Evolutionary conservation across 1,140 invertebrate genomes (phyloP), one percentile per base, ranked within the genome.

Genomic region (Drosophila fuyamai): DNA sequence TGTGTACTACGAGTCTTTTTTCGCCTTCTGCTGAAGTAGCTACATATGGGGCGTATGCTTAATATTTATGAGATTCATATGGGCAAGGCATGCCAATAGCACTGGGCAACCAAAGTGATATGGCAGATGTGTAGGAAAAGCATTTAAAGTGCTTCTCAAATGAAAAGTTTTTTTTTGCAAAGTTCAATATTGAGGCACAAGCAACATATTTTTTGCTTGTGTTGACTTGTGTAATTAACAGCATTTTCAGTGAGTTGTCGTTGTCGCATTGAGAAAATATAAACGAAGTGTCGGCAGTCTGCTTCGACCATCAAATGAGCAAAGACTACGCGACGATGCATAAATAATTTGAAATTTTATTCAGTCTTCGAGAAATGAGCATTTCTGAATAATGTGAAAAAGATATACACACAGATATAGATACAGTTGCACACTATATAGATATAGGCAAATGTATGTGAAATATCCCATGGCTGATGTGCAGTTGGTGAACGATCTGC

Each of bases 381-480:
- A 58, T 14, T 41, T 10, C 36, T 59, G 29, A 36, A 75, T 56
- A 62, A 77, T 77, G 74, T 61, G 41, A 41, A 44, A 18, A n/a
- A 40, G 9, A 70, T 27, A 27, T 27, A 38, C 18, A 63, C 2
- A 47, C 27, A 47, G 3, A 59, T 14, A 57, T 58, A 48, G 16
- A 65, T 32, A 55, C 10, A 55, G 4, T 47, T 13, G 46, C 40
- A 61, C 51, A 54, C 43, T 62, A 78, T 53, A 71, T 81, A 76
- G 60, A 40, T 44, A 67, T 74, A 88, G 61, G 66, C 88, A 83
- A 90, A 92, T 92, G 91, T 91, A 91, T 92, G 70, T 92, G 53
- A 92, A 92, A 80, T 75, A 79, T 78, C 76, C 82, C 75, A 92
- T 92, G 91, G 91, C 89, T 63, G 83, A 91, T 83, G 76, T 76